phyloP scores from a whole-genome alignment of 2,113 vertebrate genomes.

The Takifugu bimaculatus region DNA sequence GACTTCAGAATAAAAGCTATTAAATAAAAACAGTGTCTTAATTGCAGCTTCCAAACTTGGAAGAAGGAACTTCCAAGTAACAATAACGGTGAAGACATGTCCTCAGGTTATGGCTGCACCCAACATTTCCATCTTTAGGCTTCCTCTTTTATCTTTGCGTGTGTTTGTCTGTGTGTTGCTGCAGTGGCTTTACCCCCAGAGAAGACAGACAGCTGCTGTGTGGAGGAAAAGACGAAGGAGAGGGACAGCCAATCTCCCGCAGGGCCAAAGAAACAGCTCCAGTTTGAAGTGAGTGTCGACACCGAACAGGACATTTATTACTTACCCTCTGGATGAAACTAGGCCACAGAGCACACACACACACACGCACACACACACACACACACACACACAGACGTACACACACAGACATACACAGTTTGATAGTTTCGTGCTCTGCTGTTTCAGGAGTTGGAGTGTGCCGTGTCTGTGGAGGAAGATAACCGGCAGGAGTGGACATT shows the following conservation, averaged over 20 bases:
- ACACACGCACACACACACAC: constrained; percentile 8
- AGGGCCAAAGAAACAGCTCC: constrained; percentile 88
- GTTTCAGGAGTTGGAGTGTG: constrained; percentile 93
- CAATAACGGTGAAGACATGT: constrained; percentile 41
- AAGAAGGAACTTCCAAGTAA: constrained; percentile 43
- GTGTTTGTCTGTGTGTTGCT: constrained; percentile 36
- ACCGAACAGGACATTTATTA: constrained; percentile 45
- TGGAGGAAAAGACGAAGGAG: constrained; percentile 87
- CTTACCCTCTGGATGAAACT: constrained; percentile 43
- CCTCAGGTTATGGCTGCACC: constrained; percentile 58
- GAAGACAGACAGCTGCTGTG: constrained; percentile 85
- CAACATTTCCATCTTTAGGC: constrained; percentile 52
- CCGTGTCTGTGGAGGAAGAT: constrained; percentile 95
- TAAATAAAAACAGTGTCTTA: constrained; percentile 42
- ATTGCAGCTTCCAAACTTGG: constrained; percentile 39
- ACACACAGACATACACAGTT: constrained; percentile 17
- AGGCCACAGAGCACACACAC: constrained; percentile 29
- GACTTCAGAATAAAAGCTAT: neutral
- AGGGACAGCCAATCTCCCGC: constrained; percentile 76
- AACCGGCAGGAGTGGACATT: constrained; percentile 99
- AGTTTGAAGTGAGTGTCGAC: constrained; percentile 89
- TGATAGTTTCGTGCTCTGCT: constrained; percentile 29
- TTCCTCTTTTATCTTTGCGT: constrained; percentile 55
- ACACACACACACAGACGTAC: constrained; percentile 6
- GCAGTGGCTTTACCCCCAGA: constrained; percentile 94